A percentile compares a stretch with the other conserved stretches of the same genome.
Conservation (phyloP, 2,888 invertebrate species). For the Chrysolina haemoptera region DNA sequence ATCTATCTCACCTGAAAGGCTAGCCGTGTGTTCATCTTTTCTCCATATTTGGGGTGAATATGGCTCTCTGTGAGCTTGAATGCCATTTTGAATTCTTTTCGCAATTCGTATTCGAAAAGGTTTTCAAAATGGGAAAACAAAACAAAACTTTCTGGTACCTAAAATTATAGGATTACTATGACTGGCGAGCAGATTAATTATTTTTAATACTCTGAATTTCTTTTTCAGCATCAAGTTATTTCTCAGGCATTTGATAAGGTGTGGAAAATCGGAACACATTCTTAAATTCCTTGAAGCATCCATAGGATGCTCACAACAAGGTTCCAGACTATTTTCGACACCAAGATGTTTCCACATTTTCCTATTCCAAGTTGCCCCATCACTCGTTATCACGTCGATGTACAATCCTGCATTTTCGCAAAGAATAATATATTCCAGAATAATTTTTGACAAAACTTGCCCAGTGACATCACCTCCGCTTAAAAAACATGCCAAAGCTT, state of each 20-base stretch:
- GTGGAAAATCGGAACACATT: too few species aligned
- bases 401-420: not conserved
- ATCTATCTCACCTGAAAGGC: conserved; percentile 1
- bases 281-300: too few species aligned
- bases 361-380: not conserved
- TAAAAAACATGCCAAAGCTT: too few species aligned
- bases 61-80: not conserved
- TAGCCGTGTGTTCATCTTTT: not conserved
- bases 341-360: not conserved
- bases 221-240: not conserved
- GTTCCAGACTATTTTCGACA: too few species aligned
- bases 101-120: not conserved
- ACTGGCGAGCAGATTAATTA: not conserved
- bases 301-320: too few species aligned
- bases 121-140: not conserved
- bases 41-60: conserved; percentile 7
- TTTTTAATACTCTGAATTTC: not conserved
- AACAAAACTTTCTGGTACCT: not conserved
- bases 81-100: too few species aligned
- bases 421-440: not conserved
- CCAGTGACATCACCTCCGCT: too few species aligned
- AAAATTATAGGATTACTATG: not conserved
- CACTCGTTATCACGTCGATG: not conserved
- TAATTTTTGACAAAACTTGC: too few species aligned
- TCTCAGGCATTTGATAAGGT: too few species aligned